Conservation (phyloP, 2,888 invertebrate species). For the Limnephilus marmoratus region DNA sequence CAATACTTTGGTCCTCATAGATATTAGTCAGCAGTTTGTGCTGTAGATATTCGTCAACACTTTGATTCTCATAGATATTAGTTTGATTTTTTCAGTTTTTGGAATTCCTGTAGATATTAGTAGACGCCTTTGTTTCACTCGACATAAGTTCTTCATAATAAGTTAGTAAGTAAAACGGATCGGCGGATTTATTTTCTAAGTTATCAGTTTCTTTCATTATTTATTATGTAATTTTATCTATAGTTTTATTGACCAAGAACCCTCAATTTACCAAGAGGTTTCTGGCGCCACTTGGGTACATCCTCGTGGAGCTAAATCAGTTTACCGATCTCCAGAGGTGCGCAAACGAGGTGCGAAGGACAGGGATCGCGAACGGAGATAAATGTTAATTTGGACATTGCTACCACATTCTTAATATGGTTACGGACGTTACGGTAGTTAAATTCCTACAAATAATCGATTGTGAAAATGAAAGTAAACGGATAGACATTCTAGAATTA, state of each 20-base stretch:
- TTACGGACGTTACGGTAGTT: not conserved
- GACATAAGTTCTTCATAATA: no score
- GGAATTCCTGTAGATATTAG: no score
- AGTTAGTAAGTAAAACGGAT: no score
- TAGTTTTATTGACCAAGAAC: not conserved
- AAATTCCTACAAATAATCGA: not conserved
- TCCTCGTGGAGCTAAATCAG: conserved; percentile 25
- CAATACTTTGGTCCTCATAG: no score
- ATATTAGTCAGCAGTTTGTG: no score
- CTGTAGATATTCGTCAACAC: no score
- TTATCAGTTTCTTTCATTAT: not conserved
- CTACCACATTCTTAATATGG: not conserved
- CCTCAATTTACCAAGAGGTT: not conserved
- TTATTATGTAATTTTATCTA: not conserved
- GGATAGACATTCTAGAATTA: no score
- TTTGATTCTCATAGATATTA: no score
- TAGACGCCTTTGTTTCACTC: no score
- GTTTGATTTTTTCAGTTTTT: no score
- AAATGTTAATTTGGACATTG: not conserved
- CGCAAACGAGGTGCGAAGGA: conserved; percentile 22
- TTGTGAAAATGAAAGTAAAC: not conserved
- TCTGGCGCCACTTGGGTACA: not conserved
- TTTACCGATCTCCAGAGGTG: conserved; percentile 26
- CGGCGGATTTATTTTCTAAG: no score
- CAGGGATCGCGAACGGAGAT: conserved; percentile 20